phyloP scores from a whole-genome alignment of 23 tunicate genomes.

The Trididemnum clinides region DNA sequence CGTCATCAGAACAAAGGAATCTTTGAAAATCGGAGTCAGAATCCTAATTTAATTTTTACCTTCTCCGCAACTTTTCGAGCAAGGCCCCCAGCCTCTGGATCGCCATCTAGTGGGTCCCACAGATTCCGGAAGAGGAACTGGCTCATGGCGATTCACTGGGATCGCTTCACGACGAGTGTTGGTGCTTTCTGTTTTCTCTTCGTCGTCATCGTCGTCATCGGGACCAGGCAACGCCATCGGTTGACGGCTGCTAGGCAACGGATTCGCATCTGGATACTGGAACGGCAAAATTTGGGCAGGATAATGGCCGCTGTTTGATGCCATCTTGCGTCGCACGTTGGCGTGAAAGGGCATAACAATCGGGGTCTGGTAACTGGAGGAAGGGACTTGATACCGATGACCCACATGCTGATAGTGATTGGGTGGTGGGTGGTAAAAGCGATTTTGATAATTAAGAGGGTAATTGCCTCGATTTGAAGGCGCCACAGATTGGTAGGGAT shows the following conservation, averaged over 20 bases:
- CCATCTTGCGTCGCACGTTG: not conserved
- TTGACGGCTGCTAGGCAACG: too few species aligned
- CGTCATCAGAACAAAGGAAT: too few species aligned
- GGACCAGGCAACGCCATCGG: not conserved
- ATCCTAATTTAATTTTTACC: too few species aligned
- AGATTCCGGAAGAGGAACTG: not conserved
- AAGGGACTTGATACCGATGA: not conserved
- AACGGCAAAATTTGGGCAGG: not conserved
- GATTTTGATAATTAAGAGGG: not conserved
- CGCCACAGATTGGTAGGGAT: not conserved
- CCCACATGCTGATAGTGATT: not conserved
- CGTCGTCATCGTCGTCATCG: not conserved
- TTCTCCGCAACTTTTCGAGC: slow-evolving; percentile 67
- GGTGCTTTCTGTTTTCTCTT: not conserved
- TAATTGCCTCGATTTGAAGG: too few species aligned
- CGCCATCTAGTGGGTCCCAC: slow-evolving; percentile 43
- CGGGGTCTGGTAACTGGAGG: not conserved
- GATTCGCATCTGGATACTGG: not conserved
- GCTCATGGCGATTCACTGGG: not conserved
- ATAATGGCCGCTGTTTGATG: slow-evolving; percentile 4
- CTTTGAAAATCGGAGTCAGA: too few species aligned
- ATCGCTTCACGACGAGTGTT: slow-evolving; percentile 4
- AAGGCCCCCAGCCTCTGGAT: slow-evolving; percentile 55
- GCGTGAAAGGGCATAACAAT: not conserved
- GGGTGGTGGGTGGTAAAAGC: not conserved